Percentiles rank a stretch among this genome's conserved stretches.
phyloP scores from a whole-genome alignment of 2,113 vertebrate species.

The Mustela nigripes region DNA sequence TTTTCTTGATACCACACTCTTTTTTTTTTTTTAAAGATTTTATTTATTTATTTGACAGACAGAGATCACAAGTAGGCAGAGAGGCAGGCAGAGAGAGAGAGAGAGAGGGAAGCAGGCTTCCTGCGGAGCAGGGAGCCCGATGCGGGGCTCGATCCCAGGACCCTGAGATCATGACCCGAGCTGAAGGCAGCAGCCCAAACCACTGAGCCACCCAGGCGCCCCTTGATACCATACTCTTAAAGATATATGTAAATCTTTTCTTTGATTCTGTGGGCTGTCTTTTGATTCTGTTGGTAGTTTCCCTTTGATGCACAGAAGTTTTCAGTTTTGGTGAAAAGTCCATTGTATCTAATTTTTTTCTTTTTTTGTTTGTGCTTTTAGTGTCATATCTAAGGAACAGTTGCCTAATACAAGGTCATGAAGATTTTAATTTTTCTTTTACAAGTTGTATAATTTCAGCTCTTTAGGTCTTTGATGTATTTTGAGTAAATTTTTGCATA shows the following conservation, averaged over 20 bases:
- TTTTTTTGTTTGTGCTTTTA: not conserved
- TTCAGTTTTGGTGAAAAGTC: not conserved
- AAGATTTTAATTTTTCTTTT: not conserved
- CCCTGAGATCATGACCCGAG: too few relatives aligned
- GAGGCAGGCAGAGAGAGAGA: too few relatives aligned
- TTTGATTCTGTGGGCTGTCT: not conserved
- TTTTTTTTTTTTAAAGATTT: too few relatives aligned
- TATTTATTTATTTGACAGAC: too few relatives aligned
- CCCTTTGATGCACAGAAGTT: not conserved
- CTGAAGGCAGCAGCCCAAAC: too few relatives aligned
- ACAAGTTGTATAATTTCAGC: not conserved
- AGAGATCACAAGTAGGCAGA: too few relatives aligned
- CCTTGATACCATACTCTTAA: not conserved
- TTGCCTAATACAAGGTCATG: not conserved
- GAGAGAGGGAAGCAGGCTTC: too few relatives aligned
- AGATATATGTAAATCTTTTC: not conserved
- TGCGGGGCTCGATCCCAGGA: too few relatives aligned
- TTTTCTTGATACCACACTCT: not conserved
- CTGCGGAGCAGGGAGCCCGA: too few relatives aligned
- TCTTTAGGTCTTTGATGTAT: not conserved
- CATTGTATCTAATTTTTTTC: not conserved
- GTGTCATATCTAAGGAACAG: not conserved
- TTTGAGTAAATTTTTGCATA: conserved; percentile 29
- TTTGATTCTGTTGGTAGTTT: not conserved
- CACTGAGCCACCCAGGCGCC: too few relatives aligned